phyloP scores from a whole-genome alignment of 2,113 vertebrate species.

The Cyanoramphus novaezelandiae region DNA sequence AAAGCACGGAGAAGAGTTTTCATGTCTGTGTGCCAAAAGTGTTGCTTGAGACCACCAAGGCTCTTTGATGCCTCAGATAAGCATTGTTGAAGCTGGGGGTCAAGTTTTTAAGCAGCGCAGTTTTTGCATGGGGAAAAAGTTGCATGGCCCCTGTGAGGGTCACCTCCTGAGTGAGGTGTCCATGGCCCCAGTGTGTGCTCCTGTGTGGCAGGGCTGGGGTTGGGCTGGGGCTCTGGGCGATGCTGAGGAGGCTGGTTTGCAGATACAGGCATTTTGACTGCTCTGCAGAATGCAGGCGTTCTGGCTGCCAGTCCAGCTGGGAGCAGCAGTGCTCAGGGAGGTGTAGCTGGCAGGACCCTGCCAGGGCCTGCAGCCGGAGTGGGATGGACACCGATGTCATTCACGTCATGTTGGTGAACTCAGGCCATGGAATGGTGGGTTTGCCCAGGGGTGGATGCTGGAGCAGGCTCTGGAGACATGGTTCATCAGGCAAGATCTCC shows the following conservation, averaged over 20 bases:
- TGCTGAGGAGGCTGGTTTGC: neutral
- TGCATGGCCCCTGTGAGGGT: fast-evolving
- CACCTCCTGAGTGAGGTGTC: fast-evolving
- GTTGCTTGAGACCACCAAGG: fast-evolving
- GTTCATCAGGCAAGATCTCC: neutral
- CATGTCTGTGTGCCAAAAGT: neutral
- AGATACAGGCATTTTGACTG: neutral
- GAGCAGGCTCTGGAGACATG: neutral
- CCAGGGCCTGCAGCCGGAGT: fast-evolving
- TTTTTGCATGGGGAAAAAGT: fast-evolving
- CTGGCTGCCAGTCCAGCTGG: neutral
- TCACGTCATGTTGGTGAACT: neutral
- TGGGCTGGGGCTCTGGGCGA: fast-evolving
- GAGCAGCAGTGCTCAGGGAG: neutral
- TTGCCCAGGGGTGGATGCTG: neutral
- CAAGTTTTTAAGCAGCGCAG: neutral
- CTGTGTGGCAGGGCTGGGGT: fast-evolving
- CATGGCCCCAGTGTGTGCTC: fast-evolving
- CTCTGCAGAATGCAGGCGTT: neutral
- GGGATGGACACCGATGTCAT: neutral
- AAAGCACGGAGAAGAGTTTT: neutral
- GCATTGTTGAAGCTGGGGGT: neutral
- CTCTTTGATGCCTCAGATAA: neutral
- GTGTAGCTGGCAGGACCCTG: neutral
- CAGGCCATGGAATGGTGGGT: neutral